Base-by-base conservation (phyloP, 2,113 vertebrate species). In the Macroglossus sobrinus region DNA sequence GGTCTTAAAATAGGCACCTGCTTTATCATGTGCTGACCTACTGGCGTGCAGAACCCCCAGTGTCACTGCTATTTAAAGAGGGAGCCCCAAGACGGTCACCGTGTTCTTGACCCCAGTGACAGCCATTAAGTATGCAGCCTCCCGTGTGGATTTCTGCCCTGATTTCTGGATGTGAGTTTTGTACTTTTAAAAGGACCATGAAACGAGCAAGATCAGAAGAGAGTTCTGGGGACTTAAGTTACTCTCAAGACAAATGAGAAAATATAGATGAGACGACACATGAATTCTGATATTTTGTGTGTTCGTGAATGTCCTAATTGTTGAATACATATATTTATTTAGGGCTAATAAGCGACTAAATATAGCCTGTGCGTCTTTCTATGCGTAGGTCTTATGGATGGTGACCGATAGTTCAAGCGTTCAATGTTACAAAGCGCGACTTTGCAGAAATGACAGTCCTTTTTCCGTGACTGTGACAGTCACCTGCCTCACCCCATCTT, bases 1-100 rank as follows among this genome's bases (percentile, higher is more conserved):
- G 9, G 43, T 85, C 87, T 85, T 88, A 91, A 94, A 91, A 93
- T 43, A 97, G 93, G 45, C 78, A 53, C 47, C 21, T 30, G 33
- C 85, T 88, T 88, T 63, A 79, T 96, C 86, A 64, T 22, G 38
- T 43, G n/a, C 78, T 94, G 68, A 92, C 90, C 71, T 86, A 50
- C 84, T 30, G 57, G 40, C n/a, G 90, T 63, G 82, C 84, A 81
- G 86, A 95, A 80, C 76, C 86, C 76, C 86, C 81, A 38, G 7
- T n/a, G 87, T 63, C 80, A 22, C 8, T 43, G 78, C 50, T 13
- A 2, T 45, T 87, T 86, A 22, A 30, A 74, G 59, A 82, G 76
- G 69, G 93, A 72, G 63, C 28, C 57, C 69, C 47, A 47, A 63
- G 55, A 75, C 50, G 57, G 79, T 28, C 35, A 26, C 38, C 2